A percentile compares a stretch with the other conserved stretches of the same genome.
Evolutionary conservation across 2,113 vertebrate species (phyloP).

Genomic region (Apeltes quadracus): DNA sequence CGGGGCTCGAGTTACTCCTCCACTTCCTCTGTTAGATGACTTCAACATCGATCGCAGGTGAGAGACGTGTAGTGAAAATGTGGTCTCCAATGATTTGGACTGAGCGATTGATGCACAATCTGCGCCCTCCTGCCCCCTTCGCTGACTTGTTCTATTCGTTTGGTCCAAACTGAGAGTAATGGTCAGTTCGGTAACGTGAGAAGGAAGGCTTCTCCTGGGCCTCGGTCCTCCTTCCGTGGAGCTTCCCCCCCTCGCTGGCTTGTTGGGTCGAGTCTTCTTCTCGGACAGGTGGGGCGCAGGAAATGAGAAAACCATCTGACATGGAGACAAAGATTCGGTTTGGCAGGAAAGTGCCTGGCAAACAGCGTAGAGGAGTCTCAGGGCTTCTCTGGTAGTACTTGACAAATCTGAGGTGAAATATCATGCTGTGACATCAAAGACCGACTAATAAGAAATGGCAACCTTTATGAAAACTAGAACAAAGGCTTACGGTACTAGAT

Average conservation of each 20-base stretch:
- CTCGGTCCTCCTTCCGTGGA: slow-evolving; percentile 47
- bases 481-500: background rate
- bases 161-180: slow-evolving; percentile 54
- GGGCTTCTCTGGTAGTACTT: background rate
- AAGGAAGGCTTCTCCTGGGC: slow-evolving; percentile 55
- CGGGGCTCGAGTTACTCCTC: slow-evolving; percentile 14
- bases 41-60: slow-evolving; percentile 21
- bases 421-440: background rate
- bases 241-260: slow-evolving; percentile 60
- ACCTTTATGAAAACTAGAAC: background rate
- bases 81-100: background rate
- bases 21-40: slow-evolving; percentile 25
- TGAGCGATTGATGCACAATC: background rate
- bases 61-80: slow-evolving; percentile 11
- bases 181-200: slow-evolving; percentile 66
- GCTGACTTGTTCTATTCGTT: slow-evolving; percentile 31
- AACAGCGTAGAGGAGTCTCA: slow-evolving; percentile 6
- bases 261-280: slow-evolving; percentile 55
- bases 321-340: slow-evolving; percentile 37
- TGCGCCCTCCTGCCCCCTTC: background rate
- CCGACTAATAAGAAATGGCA: background rate
- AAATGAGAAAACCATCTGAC: slow-evolving; percentile 76
- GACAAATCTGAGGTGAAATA: background rate
- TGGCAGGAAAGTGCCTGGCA: too few relatives aligned
- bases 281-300: slow-evolving; percentile 49